phyloP scores from a whole-genome alignment of 1,140 invertebrate species.

The Branchinecta lindahli region DNA sequence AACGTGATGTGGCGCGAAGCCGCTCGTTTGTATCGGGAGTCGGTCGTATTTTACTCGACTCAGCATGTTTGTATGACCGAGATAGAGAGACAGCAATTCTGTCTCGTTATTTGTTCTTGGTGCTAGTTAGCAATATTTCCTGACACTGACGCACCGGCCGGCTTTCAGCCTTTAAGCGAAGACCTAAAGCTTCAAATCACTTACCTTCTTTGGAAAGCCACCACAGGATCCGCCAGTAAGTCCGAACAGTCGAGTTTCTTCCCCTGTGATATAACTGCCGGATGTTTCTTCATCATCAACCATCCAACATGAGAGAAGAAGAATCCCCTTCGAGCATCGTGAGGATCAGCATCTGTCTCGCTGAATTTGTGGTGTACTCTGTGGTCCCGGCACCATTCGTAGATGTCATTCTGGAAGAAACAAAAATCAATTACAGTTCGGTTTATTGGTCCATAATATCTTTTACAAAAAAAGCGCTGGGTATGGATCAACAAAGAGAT shows the following conservation, averaged over 20 bases:
- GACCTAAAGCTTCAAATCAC: neutral
- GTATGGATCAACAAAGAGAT: too few relatives aligned
- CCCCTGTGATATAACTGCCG: constrained; percentile 62
- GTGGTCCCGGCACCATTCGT: constrained; percentile 47
- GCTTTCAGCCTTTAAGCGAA: too few relatives aligned
- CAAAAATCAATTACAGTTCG: neutral
- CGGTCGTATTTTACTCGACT: too few relatives aligned
- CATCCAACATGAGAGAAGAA: constrained; percentile 89
- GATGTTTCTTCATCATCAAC: constrained; percentile 70
- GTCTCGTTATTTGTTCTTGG: too few relatives aligned
- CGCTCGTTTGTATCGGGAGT: too few relatives aligned
- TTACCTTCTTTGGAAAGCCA: constrained; percentile 43
- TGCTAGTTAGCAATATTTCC: too few relatives aligned
- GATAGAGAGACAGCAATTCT: too few relatives aligned
- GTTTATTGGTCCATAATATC: constrained; percentile 21
- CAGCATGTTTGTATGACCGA: too few relatives aligned
- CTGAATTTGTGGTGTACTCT: constrained; percentile 48
- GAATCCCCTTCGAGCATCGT: constrained; percentile 54
- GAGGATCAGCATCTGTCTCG: constrained; percentile 48
- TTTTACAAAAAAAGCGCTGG: constrained; percentile 15
- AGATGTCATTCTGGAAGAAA: constrained; percentile 41
- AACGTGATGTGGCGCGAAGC: too few relatives aligned
- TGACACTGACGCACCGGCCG: too few relatives aligned
- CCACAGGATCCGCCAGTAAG: constrained; percentile 50
- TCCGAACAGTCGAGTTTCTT: constrained; percentile 63